These are phyloP conservation scores for Formica aserva DNA, from an alignment of 2,888 invertebrate species.

Conservation along the genomic window DNA sequence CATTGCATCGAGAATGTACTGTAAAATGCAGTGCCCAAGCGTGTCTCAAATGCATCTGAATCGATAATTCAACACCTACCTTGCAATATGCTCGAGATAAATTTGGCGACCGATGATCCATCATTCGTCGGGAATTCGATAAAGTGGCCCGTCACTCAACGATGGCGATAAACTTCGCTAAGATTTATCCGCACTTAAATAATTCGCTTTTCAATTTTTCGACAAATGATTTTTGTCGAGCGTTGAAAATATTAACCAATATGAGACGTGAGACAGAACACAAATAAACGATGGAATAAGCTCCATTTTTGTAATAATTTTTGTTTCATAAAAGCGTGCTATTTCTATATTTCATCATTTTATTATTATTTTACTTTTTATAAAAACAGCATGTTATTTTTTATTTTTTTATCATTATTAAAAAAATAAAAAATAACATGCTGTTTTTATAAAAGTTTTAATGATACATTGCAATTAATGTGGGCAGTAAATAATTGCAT, in stretches of 20 bases:
- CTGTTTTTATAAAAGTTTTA: background rate
- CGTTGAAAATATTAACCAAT: slow-evolving; percentile 11
- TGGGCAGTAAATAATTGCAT: background rate
- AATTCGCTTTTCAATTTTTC: slow-evolving; percentile 42
- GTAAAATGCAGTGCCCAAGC: slow-evolving; percentile 44
- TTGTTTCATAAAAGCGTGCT: background rate
- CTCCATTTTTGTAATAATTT: background rate
- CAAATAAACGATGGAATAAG: background rate
- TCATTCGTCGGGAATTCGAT: slow-evolving; percentile 68
- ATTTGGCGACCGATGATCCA: slow-evolving; percentile 70
- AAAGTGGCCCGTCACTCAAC: slow-evolving; percentile 55
- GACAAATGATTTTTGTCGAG: background rate
- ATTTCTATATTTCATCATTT: background rate
- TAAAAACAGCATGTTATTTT: background rate
- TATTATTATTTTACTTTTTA: background rate
- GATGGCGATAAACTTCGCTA: slow-evolving; percentile 62
- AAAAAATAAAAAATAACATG: background rate
- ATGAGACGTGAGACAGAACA: background rate
- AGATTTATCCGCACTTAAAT: slow-evolving; percentile 23
- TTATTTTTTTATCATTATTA: background rate
- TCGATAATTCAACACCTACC: slow-evolving; percentile 71
- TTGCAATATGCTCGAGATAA: slow-evolving; percentile 65
- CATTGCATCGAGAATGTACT: slow-evolving; percentile 36
- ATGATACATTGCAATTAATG: background rate
- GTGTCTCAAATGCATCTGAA: slow-evolving; percentile 66